Percentiles rank a stretch among this genome's conserved stretches.
Conservation (phyloP, 2,113 vertebrate species). For the Notothenia rossii region DNA sequence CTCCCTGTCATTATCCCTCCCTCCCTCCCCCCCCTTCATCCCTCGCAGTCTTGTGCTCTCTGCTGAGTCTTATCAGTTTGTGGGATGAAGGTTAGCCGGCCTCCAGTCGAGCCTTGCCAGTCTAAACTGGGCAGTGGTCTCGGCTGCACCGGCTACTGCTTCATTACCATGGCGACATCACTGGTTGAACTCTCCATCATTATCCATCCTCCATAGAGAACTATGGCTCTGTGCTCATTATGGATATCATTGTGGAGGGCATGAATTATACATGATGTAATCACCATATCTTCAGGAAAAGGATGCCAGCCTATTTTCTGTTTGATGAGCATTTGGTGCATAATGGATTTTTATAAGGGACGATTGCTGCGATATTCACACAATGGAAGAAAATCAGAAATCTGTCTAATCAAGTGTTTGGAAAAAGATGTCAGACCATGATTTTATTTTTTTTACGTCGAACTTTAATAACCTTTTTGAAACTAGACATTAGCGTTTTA, state of each 20-base stretch:
- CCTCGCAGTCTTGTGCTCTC: constrained; percentile 5
- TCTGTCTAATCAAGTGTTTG: constrained; percentile 13
- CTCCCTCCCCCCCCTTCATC: not conserved
- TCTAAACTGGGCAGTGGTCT: constrained; percentile 28
- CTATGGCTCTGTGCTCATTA: constrained; percentile 58
- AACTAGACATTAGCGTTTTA: not conserved
- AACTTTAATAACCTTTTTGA: not conserved
- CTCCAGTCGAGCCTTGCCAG: constrained; percentile 24
- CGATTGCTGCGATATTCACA: constrained; percentile 33
- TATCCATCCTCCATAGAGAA: constrained; percentile 39
- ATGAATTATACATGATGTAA: constrained; percentile 77
- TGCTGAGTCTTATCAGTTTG: constrained; percentile 34
- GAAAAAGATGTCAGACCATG: not conserved
- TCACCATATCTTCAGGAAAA: constrained; percentile 64
- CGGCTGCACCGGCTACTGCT: constrained; percentile 21
- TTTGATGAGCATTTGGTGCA: constrained; percentile 59
- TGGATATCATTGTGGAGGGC: constrained; percentile 59
- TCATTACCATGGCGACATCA: constrained; percentile 51
- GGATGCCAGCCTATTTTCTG: constrained; percentile 35
- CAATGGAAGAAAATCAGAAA: constrained; percentile 14
- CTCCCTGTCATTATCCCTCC: constrained; percentile 16
- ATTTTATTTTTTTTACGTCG: constrained; percentile 26
- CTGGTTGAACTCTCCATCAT: constrained; percentile 47
- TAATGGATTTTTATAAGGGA: constrained; percentile 51
- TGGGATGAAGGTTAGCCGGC: constrained; percentile 45